Percentiles rank a stretch among this genome's conserved stretches.
Evolutionary conservation across 2,888 invertebrate genomes (phyloP).

Genomic region (Willowsia nigromaculata): DNA sequence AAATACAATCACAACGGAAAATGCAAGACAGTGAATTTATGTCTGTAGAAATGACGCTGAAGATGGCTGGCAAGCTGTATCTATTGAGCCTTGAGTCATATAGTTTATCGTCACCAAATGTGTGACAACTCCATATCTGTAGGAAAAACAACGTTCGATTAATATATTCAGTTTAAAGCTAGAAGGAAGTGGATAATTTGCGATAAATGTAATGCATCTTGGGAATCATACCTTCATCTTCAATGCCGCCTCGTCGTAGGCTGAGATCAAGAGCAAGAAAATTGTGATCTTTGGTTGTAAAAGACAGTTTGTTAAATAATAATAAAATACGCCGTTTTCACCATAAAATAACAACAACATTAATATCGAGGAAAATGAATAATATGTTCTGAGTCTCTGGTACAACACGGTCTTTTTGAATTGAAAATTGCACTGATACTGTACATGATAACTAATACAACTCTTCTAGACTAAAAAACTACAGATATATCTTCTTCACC

Average conservation of each 20-base stretch:
- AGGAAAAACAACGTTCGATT: too few relatives aligned
- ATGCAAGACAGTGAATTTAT: not conserved
- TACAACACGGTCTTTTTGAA: conserved; percentile 2
- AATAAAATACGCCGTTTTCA: not conserved
- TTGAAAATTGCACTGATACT: conserved; percentile 31
- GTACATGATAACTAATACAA: not conserved
- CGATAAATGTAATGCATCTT: too few relatives aligned
- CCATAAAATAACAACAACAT: not conserved
- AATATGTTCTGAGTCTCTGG: not conserved
- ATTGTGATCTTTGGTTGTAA: conserved; percentile 52
- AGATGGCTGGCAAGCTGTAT: not conserved
- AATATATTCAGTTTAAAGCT: too few relatives aligned
- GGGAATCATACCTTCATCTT: not conserved
- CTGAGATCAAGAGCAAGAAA: conserved; percentile 51
- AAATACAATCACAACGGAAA: not conserved
- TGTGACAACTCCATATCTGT: not conserved
- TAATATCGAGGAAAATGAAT: conserved; percentile 18
- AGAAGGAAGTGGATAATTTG: not conserved
- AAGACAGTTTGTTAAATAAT: conserved; percentile 20
- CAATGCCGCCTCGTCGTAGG: conserved; percentile 43
- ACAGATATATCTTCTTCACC: conserved; percentile 78
- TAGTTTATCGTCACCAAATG: not conserved
- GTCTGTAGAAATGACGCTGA: not conserved
- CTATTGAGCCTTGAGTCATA: not conserved
- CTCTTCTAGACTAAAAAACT: conserved; percentile 48